Conservation (phyloP, 2,113 vertebrate genomes). For the Rhea americana region DNA sequence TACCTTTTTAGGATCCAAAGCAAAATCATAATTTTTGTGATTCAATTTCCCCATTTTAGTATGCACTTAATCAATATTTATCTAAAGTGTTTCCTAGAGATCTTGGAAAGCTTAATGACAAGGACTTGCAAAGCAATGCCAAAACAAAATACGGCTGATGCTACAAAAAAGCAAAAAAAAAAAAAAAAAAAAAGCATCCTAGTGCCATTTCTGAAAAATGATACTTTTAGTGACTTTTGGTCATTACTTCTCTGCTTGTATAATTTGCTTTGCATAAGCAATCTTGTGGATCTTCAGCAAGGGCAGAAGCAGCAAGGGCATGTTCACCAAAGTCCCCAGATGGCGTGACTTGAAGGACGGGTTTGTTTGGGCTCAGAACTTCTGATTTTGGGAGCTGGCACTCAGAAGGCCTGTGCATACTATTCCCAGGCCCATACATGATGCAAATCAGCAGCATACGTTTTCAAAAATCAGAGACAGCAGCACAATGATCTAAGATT, state of each 20-base stretch:
- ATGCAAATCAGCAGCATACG: accelerated
- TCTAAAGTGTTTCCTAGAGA: not conserved
- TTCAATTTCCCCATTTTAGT: not conserved
- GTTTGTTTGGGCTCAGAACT: not conserved
- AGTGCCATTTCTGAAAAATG: not conserved
- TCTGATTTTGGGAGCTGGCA: not conserved
- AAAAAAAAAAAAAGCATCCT: not conserved
- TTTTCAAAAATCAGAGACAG: not conserved
- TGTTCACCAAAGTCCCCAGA: not conserved
- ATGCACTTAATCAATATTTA: not conserved
- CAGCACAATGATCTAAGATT: accelerated
- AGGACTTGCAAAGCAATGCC: not conserved
- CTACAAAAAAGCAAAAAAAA: not conserved
- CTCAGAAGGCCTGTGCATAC: not conserved
- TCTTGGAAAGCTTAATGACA: not conserved
- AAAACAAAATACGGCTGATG: not conserved
- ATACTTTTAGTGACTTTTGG: not conserved
- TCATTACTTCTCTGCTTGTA: not conserved
- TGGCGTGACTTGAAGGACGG: not conserved
- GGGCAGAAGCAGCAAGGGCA: not conserved
- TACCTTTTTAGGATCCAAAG: not conserved
- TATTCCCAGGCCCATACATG: not conserved
- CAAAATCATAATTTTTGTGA: not conserved
- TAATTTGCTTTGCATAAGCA: not conserved
- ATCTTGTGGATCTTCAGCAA: not conserved